Base-by-base conservation (phyloP, 2,888 invertebrate genomes). In the Amiota communis region DNA sequence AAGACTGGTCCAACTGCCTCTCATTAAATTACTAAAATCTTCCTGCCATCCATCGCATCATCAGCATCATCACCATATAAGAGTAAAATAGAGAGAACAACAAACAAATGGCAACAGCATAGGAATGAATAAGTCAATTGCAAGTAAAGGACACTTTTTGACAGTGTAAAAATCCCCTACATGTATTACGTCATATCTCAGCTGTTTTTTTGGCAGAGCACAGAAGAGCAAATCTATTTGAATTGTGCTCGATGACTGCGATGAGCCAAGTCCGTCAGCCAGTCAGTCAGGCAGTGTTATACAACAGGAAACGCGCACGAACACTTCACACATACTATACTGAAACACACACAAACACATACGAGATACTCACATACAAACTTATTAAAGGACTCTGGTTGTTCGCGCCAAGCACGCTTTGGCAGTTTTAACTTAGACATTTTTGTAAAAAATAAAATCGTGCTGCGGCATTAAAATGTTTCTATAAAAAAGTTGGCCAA, bases 121-220 rank as follows among this genome's bases (percentile, higher is more conserved):
- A 23, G n/a, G 46, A n/a, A 63, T 9, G 46, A 63, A 36, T 8
- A 4, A 53, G 53, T 53, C 53, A 53, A 53, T 0, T 53, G 36
- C 36, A 36, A 36, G 36, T 6, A 36, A 36, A 36, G 36, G 36
- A 36, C 36, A 36, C 36, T 36, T 36, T 36, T 36, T 36, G n/a
- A 8, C n/a, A 53, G 75, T 59, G 75, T 59, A 36, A 71, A 68
- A 71, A 79, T 74, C 85, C 86, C 86, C 86, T 84, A 78, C 77
- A 78, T 72, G 76, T 80, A 82, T 89, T 89, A 88, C 89, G 89
- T 89, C 89, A 89, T 87, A 82, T 81, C 87, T 88, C 89, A 89
- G 89, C 88, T 89, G 89, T 87, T 89, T 84, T n/a, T 78, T 70
- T 36, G 46, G 47, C 71, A 73, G 64, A 46, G 51, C 20, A 36